phyloP scores from a whole-genome alignment of 2,113 vertebrate species.

The Sinocyclocheilus anophthalmus region DNA sequence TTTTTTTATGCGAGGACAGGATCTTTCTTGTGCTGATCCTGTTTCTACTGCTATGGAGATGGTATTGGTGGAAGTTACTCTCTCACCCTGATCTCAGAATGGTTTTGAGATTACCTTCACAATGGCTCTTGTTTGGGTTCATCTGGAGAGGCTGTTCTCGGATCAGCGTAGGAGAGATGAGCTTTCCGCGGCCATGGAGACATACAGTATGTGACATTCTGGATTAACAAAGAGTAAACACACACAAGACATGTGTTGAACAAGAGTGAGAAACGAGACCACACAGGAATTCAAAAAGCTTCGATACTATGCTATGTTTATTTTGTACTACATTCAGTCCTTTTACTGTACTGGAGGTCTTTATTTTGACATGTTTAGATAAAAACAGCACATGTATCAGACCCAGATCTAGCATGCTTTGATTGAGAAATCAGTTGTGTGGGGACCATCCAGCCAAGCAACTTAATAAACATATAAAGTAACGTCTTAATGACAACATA shows the following conservation, averaged over 20 bases:
- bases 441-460: background rate
- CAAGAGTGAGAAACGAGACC: conserved; percentile 15
- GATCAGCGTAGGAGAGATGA: conserved; percentile 13
- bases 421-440: background rate
- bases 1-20: conserved; percentile 40
- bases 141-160: background rate
- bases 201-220: conserved; percentile 33
- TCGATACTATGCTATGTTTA: background rate
- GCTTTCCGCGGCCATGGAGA: conserved; percentile 37
- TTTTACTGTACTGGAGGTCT: conserved; percentile 2
- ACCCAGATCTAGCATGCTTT: background rate
- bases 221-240: conserved; percentile 54
- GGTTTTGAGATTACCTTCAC: conserved; percentile 29
- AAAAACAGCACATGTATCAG: conserved; percentile 5
- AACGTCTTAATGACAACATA: background rate
- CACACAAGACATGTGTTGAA: conserved; percentile 52
- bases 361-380: background rate
- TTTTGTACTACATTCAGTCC: background rate
- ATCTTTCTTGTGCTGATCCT: conserved; percentile 31
- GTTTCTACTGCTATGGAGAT: conserved; percentile 47
- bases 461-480: background rate
- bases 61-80: conserved; percentile 18
- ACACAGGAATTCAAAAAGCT: conserved; percentile 25
- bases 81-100: conserved; percentile 12
- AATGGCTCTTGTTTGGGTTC: conserved; percentile 18